These are phyloP conservation scores for Peromyscus eremicus DNA, from an alignment of 2,797 vertebrate species.

Conservation along the genomic window DNA sequence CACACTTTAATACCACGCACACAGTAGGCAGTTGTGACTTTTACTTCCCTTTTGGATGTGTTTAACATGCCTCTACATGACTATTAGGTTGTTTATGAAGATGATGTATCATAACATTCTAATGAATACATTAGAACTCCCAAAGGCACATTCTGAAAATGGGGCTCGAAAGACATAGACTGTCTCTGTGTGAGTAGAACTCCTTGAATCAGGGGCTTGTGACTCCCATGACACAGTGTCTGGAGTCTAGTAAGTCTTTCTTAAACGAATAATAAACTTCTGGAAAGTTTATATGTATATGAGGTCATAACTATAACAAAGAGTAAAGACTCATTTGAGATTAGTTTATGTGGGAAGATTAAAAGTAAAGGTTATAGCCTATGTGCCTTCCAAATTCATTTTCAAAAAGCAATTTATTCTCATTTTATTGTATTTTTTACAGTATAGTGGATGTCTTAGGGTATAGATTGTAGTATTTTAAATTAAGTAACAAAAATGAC, in stretches of 20 bases:
- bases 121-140: slow-evolving; percentile 45
- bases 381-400: slow-evolving; percentile 48
- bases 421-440: slow-evolving; percentile 56
- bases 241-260: slow-evolving; percentile 72
- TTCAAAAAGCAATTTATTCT: slow-evolving; percentile 58
- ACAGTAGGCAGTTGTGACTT: slow-evolving; percentile 4
- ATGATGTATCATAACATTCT: background rate
- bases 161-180: slow-evolving; percentile 13
- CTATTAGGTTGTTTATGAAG: slow-evolving; percentile 15
- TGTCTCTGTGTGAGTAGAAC: background rate
- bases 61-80: slow-evolving; percentile 1
- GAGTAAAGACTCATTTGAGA: slow-evolving; percentile 57
- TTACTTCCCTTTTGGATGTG: background rate
- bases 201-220: slow-evolving; percentile 1
- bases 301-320: slow-evolving; percentile 51
- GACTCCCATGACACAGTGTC: slow-evolving; percentile 59
- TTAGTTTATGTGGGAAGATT: slow-evolving; percentile 34
- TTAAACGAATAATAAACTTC: slow-evolving; percentile 71
- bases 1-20: slow-evolving; percentile 2
- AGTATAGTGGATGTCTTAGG: background rate
- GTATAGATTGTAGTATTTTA: slow-evolving; percentile 28
- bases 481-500: slow-evolving; percentile 42
- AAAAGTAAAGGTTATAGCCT: slow-evolving; percentile 64
- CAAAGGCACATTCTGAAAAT: slow-evolving; percentile 50
- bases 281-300: slow-evolving; percentile 68